phyloP scores from a whole-genome alignment of 2,113 vertebrate species.

The Strix uralensis region DNA sequence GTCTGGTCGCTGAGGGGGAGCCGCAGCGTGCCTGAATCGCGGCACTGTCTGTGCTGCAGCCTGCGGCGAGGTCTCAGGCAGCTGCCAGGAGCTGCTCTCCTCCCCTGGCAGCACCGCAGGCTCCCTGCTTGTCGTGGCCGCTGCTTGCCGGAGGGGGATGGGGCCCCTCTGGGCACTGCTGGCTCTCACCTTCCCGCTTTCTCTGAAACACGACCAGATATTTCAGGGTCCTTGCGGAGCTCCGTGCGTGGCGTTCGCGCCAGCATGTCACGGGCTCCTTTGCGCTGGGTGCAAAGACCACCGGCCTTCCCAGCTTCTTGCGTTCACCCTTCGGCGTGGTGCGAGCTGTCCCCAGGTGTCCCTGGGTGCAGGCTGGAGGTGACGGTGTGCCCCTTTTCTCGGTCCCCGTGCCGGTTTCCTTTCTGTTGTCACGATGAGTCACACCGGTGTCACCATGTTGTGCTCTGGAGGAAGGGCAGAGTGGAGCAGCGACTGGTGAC shows the following conservation, averaged over 20 bases:
- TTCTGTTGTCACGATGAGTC: slow-evolving; percentile 1
- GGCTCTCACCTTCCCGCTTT: background rate
- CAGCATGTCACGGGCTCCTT: accelerated
- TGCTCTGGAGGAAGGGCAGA: slow-evolving; percentile 25
- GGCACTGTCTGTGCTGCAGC: background rate
- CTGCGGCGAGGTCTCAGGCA: background rate
- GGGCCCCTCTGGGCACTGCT: background rate
- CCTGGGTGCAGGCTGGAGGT: background rate
- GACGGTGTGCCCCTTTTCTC: background rate
- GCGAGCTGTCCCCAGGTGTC: too few species aligned
- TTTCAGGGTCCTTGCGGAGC: background rate
- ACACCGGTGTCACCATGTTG: slow-evolving; percentile 29
- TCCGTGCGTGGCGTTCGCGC: accelerated
- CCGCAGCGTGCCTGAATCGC: background rate
- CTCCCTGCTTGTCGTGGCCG: background rate
- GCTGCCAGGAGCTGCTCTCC: background rate
- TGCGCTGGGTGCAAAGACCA: accelerated
- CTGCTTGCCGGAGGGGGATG: background rate
- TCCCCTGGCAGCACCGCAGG: background rate
- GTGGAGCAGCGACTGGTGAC: background rate
- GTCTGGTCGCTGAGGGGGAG: background rate
- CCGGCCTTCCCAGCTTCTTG: background rate
- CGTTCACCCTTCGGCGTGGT: accelerated
- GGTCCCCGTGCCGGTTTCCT: background rate
- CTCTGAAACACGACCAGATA: background rate